These are phyloP conservation scores for Pheosia gnoma DNA, from an alignment of 2,888 invertebrate species.

Conservation along the genomic window DNA sequence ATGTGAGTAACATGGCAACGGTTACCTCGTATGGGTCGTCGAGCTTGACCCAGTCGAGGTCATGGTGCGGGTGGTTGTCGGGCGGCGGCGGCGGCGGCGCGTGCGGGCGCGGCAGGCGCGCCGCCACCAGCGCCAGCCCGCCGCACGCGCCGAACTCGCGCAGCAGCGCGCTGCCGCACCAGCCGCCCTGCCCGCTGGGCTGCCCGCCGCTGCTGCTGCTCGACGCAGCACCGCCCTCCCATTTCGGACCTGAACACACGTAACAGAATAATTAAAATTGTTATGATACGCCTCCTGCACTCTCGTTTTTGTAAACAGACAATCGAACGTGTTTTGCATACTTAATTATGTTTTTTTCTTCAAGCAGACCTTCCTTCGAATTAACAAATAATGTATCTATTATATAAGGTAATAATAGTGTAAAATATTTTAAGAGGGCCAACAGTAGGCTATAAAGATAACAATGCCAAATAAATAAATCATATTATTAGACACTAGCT, in stretches of 20 bases:
- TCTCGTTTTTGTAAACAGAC: too few species aligned
- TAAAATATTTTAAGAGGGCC: too few species aligned
- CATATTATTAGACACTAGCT: too few species aligned
- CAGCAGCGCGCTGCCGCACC: slow-evolving; percentile 74
- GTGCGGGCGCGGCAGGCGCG: slow-evolving; percentile 94
- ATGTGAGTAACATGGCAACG: not conserved
- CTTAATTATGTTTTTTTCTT: too few species aligned
- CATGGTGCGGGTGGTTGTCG: slow-evolving; percentile 79
- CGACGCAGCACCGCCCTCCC: slow-evolving; percentile 41
- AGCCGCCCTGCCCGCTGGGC: slow-evolving; percentile 8
- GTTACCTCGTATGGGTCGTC: slow-evolving; percentile 83
- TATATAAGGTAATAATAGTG: too few species aligned
- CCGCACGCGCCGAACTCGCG: slow-evolving; percentile 95
- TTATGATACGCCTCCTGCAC: too few species aligned
- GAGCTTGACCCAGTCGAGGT: slow-evolving; percentile 87
- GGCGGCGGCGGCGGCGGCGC: slow-evolving; percentile 87
- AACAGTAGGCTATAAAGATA: too few species aligned
- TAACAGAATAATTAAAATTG: too few species aligned
- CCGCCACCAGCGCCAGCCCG: slow-evolving; percentile 94
- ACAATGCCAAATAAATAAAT: too few species aligned
- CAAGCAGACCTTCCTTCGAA: too few species aligned
- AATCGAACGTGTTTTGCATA: too few species aligned
- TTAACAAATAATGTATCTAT: too few species aligned
- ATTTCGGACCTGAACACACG: slow-evolving; percentile 48
- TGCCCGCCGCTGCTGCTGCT: not conserved